phyloP scores from a whole-genome alignment of 2,113 vertebrate genomes.

The Chlamydotis undulata region DNA sequence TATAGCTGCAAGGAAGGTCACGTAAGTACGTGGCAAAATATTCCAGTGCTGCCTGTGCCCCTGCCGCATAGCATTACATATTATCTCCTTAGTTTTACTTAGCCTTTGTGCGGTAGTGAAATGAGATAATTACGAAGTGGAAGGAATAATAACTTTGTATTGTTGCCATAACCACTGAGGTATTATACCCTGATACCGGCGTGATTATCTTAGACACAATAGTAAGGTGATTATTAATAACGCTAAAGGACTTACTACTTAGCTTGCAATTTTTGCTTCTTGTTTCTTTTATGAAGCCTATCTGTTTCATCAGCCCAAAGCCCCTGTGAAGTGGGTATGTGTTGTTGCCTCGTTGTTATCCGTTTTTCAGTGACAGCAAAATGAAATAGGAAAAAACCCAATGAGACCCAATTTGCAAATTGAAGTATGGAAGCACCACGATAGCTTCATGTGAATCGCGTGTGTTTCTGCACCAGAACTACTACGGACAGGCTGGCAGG shows the following conservation, averaged over 20 bases:
- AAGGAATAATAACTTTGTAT: slow-evolving; percentile 57
- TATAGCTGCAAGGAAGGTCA: not conserved
- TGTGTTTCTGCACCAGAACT: not conserved
- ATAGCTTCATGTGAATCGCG: not conserved
- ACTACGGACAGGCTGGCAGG: not conserved
- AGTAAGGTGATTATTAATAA: slow-evolving; percentile 60
- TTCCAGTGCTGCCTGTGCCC: not conserved
- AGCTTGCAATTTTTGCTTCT: slow-evolving; percentile 6
- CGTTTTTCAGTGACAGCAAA: not conserved
- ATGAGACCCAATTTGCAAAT: not conserved
- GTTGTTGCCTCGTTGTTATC: not conserved
- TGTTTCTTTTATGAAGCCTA: slow-evolving; percentile 5
- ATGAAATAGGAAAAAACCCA: not conserved
- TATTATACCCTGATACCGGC: slow-evolving; percentile 16
- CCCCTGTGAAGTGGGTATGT: not conserved
- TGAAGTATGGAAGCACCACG: not conserved
- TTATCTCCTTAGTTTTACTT: slow-evolving; percentile 13
- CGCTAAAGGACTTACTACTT: slow-evolving; percentile 30
- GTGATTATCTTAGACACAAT: slow-evolving; percentile 43
- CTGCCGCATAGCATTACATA: not conserved
- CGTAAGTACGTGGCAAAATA: not conserved
- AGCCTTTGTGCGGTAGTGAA: slow-evolving; percentile 39
- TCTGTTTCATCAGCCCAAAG: slow-evolving; percentile 28
- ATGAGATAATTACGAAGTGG: slow-evolving; percentile 60
- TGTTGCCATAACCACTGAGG: slow-evolving; percentile 52